phyloP scores from a whole-genome alignment of 2,888 invertebrate genomes.

The Hirtodrosophila alboralis region DNA sequence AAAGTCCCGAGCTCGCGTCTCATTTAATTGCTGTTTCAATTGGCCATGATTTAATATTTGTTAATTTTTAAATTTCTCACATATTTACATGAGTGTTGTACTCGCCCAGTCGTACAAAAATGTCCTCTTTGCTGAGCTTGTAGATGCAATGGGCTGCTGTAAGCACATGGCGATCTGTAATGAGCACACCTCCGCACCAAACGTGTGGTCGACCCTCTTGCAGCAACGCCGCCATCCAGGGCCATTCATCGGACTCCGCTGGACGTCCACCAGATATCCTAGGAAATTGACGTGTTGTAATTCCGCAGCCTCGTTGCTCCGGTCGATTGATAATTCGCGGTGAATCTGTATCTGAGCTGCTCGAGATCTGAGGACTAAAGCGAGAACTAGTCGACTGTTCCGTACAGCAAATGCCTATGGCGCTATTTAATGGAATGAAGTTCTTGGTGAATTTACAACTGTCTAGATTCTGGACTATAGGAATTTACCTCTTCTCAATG shows the following conservation, averaged over 20 bases:
- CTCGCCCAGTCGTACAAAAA: constrained; percentile 91
- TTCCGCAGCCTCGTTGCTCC: constrained; percentile 83
- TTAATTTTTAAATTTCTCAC: background rate
- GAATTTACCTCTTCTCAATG: constrained; percentile 85
- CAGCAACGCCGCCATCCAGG: constrained; percentile 93
- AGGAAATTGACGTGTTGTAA: constrained; percentile 83
- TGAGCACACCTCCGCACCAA: constrained; percentile 91
- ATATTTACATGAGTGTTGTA: constrained; percentile 88
- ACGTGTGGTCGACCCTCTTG: constrained; percentile 86
- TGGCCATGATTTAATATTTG: background rate
- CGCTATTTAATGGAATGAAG: constrained; percentile 50
- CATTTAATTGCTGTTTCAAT: constrained; percentile 84
- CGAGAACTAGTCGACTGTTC: constrained; percentile 83
- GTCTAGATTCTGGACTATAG: rapidly evolving
- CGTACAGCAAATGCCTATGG: constrained; percentile 91
- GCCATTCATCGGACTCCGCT: constrained; percentile 90
- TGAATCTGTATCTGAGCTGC: constrained; percentile 39
- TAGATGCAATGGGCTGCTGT: constrained; percentile 84
- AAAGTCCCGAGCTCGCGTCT: constrained; percentile 89
- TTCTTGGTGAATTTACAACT: background rate
- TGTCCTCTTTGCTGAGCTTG: constrained; percentile 86
- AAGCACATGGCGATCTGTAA: constrained; percentile 89
- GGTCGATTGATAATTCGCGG: constrained; percentile 74
- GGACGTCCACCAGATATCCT: constrained; percentile 87
- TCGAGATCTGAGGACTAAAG: constrained; percentile 73